These are phyloP conservation scores for Papilio elwesi DNA, from an alignment of 2,888 invertebrate genomes.

Conservation along the genomic window DNA sequence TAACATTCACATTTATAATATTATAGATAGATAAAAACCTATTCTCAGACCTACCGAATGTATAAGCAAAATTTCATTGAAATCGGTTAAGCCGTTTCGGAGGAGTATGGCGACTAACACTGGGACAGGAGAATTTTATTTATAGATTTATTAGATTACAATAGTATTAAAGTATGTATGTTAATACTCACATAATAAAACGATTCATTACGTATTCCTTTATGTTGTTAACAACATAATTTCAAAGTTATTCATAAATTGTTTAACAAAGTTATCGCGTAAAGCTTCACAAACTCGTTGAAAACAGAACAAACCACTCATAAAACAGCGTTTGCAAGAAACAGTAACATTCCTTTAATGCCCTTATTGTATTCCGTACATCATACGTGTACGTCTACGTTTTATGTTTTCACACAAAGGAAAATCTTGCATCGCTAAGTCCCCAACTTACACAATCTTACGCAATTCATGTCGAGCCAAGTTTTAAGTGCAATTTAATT, in stretches of 20 bases:
- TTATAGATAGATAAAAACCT: too few relatives aligned
- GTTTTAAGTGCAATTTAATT: constrained; percentile 38
- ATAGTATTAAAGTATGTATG: too few relatives aligned
- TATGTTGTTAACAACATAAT: background rate
- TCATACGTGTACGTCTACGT: constrained; percentile 21
- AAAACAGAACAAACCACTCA: constrained; percentile 12
- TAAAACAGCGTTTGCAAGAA: constrained; percentile 25
- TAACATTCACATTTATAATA: too few relatives aligned
- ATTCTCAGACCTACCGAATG: too few relatives aligned
- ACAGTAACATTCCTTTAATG: constrained; percentile 26
- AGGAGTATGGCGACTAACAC: too few relatives aligned
- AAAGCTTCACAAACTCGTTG: background rate
- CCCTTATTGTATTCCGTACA: constrained; percentile 31
- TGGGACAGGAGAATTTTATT: too few relatives aligned
- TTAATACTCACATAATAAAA: too few relatives aligned
- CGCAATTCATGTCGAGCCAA: constrained; percentile 17
- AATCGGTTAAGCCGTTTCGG: too few relatives aligned
- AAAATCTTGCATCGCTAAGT: constrained; percentile 13
- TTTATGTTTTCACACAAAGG: constrained; percentile 30
- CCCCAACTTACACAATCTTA: constrained; percentile 34
- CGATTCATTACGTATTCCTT: too few relatives aligned
- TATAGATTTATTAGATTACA: too few relatives aligned
- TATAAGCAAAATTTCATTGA: too few relatives aligned
- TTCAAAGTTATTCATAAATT: constrained; percentile 11
- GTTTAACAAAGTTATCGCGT: background rate